phyloP scores from a whole-genome alignment of 2,797 vertebrate genomes.

The Gymnocypris eckloni region DNA sequence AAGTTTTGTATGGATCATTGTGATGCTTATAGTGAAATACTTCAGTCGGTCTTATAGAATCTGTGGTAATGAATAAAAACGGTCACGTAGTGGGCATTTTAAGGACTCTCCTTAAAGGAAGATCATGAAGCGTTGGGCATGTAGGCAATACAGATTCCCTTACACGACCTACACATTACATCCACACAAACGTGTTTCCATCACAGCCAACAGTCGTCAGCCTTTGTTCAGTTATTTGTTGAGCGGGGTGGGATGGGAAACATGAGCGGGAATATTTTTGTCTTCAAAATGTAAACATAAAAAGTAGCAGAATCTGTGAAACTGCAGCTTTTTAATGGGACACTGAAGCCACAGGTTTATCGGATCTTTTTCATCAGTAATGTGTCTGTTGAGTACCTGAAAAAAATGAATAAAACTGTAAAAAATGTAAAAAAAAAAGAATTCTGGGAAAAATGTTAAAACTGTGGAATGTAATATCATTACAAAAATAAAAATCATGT shows the following conservation, averaged over 20 bases:
- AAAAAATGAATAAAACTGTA: slow-evolving; percentile 53
- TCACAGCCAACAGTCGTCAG: slow-evolving; percentile 50
- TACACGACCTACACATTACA: background rate
- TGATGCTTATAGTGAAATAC: slow-evolving; percentile 2
- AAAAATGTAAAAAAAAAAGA: slow-evolving; percentile 46
- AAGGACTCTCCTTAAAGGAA: background rate
- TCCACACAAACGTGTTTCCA: slow-evolving; percentile 54
- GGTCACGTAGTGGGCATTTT: background rate
- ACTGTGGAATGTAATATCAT: slow-evolving; percentile 81
- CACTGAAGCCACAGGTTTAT: slow-evolving; percentile 62
- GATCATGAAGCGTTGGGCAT: background rate
- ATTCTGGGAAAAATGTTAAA: slow-evolving; percentile 74
- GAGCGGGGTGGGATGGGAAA: slow-evolving; percentile 24
- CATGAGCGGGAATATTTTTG: slow-evolving; percentile 48
- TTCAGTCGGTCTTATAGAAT: slow-evolving; percentile 14
- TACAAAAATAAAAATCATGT: slow-evolving; percentile 76
- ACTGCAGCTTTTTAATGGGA: slow-evolving; percentile 69
- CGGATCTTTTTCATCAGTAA: slow-evolving; percentile 73
- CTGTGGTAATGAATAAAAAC: background rate
- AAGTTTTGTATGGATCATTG: slow-evolving; percentile 16
- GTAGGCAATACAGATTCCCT: no score
- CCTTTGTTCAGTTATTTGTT: slow-evolving; percentile 38
- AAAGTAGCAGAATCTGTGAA: slow-evolving; percentile 62
- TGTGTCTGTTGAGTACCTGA: slow-evolving; percentile 76
- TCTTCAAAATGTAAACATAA: slow-evolving; percentile 56